These are phyloP conservation scores for Solea solea DNA, from an alignment of 2,113 vertebrate species.

Conservation along the genomic window DNA sequence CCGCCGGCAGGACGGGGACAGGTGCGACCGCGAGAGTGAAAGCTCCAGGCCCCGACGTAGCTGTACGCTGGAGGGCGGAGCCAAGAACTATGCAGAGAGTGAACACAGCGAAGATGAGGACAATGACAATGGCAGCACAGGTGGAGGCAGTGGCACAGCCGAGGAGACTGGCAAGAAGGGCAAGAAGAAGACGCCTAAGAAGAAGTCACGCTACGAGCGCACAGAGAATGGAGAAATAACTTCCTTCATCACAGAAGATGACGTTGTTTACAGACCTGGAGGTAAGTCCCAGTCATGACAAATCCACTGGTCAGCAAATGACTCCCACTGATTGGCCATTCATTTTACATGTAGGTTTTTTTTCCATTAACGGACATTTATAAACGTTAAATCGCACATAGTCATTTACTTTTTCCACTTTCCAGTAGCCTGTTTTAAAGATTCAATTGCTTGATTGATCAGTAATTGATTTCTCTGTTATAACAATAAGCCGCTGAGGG, in stretches of 20 bases:
- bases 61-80: conserved; percentile 95
- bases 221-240: conserved; percentile 96
- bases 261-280: conserved; percentile 94
- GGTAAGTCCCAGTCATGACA: conserved; percentile 79
- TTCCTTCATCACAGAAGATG: conserved; percentile 95
- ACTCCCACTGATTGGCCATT: neutral
- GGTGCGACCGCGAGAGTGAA: conserved; percentile 86
- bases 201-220: conserved; percentile 96
- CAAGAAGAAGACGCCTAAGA: conserved; percentile 97
- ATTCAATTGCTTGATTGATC: conserved; percentile 3
- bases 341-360: neutral
- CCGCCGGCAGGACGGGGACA: conserved; percentile 90
- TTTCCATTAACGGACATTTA: neutral
- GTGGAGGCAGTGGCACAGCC: conserved; percentile 76
- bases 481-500: conserved; percentile 19
- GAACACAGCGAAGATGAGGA: conserved; percentile 99
- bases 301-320: neutral
- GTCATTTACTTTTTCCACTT: neutral
- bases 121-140: conserved; percentile 90
- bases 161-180: conserved; percentile 94
- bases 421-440: conserved; percentile 4
- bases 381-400: neutral
- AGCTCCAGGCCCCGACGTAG: conserved; percentile 92
- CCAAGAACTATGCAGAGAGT: conserved; percentile 97
- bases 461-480: neutral